Conservation (phyloP, 2,113 vertebrate genomes). For the Prionailurus bengalensis region DNA sequence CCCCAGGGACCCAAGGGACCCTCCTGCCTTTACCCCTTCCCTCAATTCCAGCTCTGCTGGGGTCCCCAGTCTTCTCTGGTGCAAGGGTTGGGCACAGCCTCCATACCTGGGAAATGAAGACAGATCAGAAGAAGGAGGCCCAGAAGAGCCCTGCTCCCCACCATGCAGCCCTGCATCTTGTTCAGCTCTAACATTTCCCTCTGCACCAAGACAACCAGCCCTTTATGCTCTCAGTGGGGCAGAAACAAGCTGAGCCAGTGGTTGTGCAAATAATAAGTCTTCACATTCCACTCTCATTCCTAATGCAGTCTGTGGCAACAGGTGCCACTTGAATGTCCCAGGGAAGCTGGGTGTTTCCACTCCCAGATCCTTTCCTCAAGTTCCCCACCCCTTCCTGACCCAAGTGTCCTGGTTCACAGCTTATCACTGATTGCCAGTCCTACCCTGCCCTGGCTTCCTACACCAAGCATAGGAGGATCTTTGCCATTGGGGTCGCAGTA, state of each 20-base stretch:
- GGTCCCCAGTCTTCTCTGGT: not conserved
- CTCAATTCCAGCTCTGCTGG: not conserved
- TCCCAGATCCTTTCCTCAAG: not conserved
- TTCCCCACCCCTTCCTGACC: not conserved
- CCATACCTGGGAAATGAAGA: slow-evolving; percentile 74
- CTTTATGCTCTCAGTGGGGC: slow-evolving; percentile 72
- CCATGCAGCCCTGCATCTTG: not conserved
- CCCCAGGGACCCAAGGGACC: too few species aligned
- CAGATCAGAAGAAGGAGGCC: slow-evolving; percentile 68
- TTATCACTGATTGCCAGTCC: not conserved
- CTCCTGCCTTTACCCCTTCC: not conserved
- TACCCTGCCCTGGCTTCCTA: not conserved
- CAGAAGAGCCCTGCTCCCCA: not conserved
- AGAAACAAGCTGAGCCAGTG: slow-evolving; percentile 57
- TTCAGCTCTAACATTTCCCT: not conserved
- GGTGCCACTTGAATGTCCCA: slow-evolving; percentile 66
- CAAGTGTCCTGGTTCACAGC: not conserved
- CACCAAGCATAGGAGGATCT: not conserved
- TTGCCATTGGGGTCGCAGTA: not conserved
- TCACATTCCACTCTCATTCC: slow-evolving; percentile 53
- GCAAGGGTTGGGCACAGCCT: rapidly evolving
- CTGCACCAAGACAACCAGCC: not conserved
- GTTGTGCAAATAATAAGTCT: slow-evolving; percentile 41
- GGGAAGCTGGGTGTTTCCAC: slow-evolving; percentile 51
- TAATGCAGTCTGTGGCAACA: slow-evolving; percentile 68